Conservation (phyloP, 2,797 vertebrate genomes). For the Acanthis flammea region DNA sequence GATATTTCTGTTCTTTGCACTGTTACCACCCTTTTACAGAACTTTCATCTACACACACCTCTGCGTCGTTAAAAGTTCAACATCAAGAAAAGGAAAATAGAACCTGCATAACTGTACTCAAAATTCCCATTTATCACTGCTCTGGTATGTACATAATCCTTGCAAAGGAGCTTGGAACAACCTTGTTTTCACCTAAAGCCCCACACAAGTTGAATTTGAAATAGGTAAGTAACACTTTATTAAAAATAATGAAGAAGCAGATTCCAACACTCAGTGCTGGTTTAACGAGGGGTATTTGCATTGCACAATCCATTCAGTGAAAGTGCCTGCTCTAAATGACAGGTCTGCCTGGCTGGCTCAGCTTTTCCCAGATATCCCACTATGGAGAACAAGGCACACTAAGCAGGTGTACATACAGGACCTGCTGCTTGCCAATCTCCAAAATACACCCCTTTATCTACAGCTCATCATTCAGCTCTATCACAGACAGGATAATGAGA, state of each 20-base stretch:
- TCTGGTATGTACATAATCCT: not conserved
- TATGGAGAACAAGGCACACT: not conserved
- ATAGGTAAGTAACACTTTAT: not conserved
- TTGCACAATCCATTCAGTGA: not conserved
- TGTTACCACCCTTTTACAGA: not conserved
- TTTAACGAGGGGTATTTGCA: not conserved
- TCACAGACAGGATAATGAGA: not conserved
- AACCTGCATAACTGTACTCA: not conserved
- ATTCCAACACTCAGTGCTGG: not conserved
- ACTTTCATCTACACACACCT: not conserved
- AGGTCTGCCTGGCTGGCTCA: not conserved
- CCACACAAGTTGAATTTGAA: not conserved
- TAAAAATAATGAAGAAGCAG: not conserved
- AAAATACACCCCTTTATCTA: not conserved
- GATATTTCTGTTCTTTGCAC: not conserved
- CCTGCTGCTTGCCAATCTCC: not conserved
- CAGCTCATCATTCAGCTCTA: not conserved
- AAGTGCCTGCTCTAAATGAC: not conserved
- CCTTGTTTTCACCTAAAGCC: not conserved
- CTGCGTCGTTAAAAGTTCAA: not conserved
- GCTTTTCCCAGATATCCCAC: not conserved
- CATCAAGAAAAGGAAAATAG: not conserved
- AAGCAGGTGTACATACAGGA: not conserved
- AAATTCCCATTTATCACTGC: not conserved
- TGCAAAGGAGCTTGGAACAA: not conserved